Conservation (phyloP, 2,113 vertebrate species). For the Myodes glareolus region DNA sequence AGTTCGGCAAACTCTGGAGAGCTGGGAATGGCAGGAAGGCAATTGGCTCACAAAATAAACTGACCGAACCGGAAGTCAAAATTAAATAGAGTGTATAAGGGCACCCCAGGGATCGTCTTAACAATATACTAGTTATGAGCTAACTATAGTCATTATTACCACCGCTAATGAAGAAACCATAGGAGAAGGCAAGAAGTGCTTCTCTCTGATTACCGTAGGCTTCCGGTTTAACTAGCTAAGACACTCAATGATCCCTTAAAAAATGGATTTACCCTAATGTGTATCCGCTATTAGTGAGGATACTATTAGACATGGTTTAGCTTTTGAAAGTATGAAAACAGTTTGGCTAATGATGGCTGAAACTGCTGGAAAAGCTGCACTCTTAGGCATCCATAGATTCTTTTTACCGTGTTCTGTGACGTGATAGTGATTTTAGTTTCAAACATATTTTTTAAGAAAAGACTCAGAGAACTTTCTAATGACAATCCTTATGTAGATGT, state of each 20-base stretch:
- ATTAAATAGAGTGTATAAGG: conserved; percentile 55
- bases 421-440: conserved; percentile 64
- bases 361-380: conserved; percentile 60
- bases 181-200: conserved; percentile 62
- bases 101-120: conserved; percentile 62
- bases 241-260: conserved; percentile 77
- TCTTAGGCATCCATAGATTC: conserved; percentile 46
- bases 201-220: conserved; percentile 63
- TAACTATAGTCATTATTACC: conserved; percentile 78
- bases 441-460: conserved; percentile 34
- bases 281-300: conserved; percentile 62
- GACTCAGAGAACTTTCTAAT: conserved; percentile 56
- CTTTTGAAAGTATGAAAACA: conserved; percentile 66
- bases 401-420: conserved; percentile 41
- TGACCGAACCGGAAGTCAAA: conserved; percentile 76
- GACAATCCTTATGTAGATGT: conserved; percentile 23
- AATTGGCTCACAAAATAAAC: conserved; percentile 73
- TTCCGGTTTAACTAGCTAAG: conserved; percentile 67
- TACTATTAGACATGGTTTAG: conserved; percentile 78
- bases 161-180: conserved; percentile 77
- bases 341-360: conserved; percentile 73
- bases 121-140: conserved; percentile 75
- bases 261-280: conserved; percentile 76
- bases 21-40: conserved; percentile 60
- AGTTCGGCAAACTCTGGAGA: conserved; percentile 72